phyloP scores from a whole-genome alignment of 1,140 invertebrate species.

The Conus betulinus region DNA sequence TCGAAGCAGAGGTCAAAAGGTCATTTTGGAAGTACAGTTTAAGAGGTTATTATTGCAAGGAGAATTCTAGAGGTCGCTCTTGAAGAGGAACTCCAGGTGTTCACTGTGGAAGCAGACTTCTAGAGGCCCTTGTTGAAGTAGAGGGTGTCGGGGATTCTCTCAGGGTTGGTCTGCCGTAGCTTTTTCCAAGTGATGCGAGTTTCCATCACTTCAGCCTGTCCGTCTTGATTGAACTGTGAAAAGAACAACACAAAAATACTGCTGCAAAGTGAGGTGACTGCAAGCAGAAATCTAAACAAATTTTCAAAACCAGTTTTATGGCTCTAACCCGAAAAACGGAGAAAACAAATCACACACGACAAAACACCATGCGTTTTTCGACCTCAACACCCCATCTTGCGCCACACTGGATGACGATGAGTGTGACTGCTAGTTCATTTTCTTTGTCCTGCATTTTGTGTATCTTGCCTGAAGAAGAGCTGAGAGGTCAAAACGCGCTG shows the following conservation, averaged over 20 bases:
- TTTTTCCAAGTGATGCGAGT: slow-evolving; percentile 43
- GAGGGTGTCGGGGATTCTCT: slow-evolving; percentile 49
- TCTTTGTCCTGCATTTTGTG: no score
- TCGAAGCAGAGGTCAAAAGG: no score
- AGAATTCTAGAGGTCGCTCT: no score
- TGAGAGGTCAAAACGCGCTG: no score
- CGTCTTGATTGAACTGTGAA: slow-evolving; percentile 53
- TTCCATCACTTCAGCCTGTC: slow-evolving; percentile 53
- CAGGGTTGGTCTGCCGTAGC: slow-evolving; percentile 34
- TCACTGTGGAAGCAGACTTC: background rate
- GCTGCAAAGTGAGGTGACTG: background rate
- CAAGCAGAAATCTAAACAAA: background rate
- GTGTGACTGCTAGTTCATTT: background rate
- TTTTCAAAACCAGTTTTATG: background rate
- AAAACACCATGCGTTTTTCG: background rate
- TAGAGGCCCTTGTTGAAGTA: slow-evolving; percentile 69
- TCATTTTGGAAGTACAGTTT: no score
- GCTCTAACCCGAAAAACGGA: background rate
- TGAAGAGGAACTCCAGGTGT: no score
- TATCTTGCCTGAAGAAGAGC: no score
- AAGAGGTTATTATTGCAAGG: no score
- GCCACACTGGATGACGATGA: background rate
- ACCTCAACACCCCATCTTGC: background rate
- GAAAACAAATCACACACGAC: background rate
- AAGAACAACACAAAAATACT: slow-evolving; percentile 17